A percentile compares a stretch with the other conserved stretches of the same genome.
Conservation (phyloP, 2,113 vertebrate genomes). For the Caranx melampygus region DNA sequence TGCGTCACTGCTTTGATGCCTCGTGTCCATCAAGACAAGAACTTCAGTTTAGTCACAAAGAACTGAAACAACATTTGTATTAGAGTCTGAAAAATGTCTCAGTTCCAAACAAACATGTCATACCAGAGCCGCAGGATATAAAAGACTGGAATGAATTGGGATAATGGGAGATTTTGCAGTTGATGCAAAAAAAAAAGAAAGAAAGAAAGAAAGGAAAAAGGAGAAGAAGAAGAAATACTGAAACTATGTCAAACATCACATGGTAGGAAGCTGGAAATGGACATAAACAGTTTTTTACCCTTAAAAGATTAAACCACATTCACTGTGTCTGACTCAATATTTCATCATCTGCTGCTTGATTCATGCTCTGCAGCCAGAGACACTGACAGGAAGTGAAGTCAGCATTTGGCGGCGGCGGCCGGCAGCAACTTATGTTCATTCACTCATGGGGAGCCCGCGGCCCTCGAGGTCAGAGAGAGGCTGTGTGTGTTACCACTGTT, state of each 20-base stretch:
- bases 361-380: conserved; percentile 5
- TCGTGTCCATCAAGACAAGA: background rate
- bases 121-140: too few relatives aligned
- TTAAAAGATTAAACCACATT: background rate
- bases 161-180: too few relatives aligned
- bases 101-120: too few relatives aligned
- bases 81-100: background rate
- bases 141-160: background rate
- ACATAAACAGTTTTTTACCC: too few relatives aligned
- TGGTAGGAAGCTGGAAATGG: background rate
- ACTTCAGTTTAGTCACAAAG: too few relatives aligned
- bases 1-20: background rate
- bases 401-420: background rate
- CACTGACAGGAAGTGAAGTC: background rate
- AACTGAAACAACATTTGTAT: background rate
- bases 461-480: background rate
- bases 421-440: background rate
- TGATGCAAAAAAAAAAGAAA: too few relatives aligned
- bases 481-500: conserved; percentile 13
- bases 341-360: conserved; percentile 18
- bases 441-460: background rate
- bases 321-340: conserved; percentile 7
- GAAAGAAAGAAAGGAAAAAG: too few relatives aligned
- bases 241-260: too few relatives aligned
- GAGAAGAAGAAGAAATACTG: too few relatives aligned